Evolutionary conservation across 2,888 invertebrate genomes (phyloP).

Genomic region (Branchipolynoe longqiensis): DNA sequence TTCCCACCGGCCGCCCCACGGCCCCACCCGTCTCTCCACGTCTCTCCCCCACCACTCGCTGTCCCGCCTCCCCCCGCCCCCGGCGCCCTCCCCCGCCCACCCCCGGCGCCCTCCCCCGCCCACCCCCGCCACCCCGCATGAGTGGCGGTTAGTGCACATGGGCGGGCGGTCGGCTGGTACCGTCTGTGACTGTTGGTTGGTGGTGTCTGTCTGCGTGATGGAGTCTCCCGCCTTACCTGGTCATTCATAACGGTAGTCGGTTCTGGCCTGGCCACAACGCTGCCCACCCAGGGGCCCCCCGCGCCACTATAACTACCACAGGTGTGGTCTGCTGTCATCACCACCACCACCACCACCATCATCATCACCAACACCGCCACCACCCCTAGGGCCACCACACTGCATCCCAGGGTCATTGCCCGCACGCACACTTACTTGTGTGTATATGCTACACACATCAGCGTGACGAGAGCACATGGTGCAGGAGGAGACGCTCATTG

Average conservation of each 20-base stretch:
- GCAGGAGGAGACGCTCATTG: no score
- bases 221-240: background rate
- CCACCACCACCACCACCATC: background rate
- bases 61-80: slow-evolving; percentile 14
- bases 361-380: no score
- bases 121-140: background rate
- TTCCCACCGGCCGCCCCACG: background rate
- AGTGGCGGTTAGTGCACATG: background rate
- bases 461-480: no score
- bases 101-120: background rate
- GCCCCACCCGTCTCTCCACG: background rate
- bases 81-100: background rate
- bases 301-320: background rate
- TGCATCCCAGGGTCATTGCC: no score
- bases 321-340: background rate
- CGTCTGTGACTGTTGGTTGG: background rate
- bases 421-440: no score
- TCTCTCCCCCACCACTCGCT: no score
- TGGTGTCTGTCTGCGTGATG: no score
- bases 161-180: background rate
- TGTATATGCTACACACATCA: no score
- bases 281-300: background rate
- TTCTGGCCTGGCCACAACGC: background rate
- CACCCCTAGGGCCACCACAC: no score
- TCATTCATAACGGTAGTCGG: slow-evolving; percentile 5